These are phyloP conservation scores for Caracal caracal DNA, from an alignment of 2,113 vertebrate genomes.

Conservation along the genomic window DNA sequence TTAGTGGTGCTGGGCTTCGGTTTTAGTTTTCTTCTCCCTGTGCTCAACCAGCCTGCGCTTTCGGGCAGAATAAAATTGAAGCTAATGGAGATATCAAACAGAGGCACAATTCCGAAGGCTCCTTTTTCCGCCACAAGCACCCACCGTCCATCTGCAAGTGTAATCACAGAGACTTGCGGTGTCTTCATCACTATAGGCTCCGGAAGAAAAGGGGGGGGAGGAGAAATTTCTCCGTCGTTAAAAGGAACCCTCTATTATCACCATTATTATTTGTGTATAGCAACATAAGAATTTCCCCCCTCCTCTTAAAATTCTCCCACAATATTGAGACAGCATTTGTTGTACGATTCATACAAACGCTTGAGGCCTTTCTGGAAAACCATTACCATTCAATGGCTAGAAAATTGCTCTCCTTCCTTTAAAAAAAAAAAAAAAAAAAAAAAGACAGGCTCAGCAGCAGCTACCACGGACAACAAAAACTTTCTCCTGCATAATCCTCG, in stretches of 20 bases:
- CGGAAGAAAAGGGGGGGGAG: neutral
- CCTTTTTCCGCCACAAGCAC: constrained; percentile 35
- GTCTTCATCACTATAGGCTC: constrained; percentile 53
- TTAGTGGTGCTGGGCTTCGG: neutral
- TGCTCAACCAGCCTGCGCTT: constrained; percentile 32
- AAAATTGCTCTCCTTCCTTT: constrained; percentile 77
- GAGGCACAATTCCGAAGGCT: constrained; percentile 40
- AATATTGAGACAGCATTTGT: constrained; percentile 76
- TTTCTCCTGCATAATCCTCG: constrained; percentile 73
- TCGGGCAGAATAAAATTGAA: constrained; percentile 55
- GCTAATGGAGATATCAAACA: constrained; percentile 75
- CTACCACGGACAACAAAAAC: constrained; percentile 74
- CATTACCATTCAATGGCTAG: constrained; percentile 78
- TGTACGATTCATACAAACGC: constrained; percentile 65
- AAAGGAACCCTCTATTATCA: constrained; percentile 46
- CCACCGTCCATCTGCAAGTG: constrained; percentile 51
- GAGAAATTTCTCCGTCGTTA: constrained; percentile 29
- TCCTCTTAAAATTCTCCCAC: constrained; percentile 71
- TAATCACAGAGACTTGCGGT: neutral
- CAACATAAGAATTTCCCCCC: constrained; percentile 63
- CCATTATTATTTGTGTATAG: constrained; percentile 42
- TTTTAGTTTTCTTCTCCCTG: neutral
- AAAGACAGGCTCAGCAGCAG: neutral
- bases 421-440: constrained; percentile 66
- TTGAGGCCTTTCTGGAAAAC: constrained; percentile 80